These are phyloP conservation scores for Drosophila tristis DNA, from an alignment of 1,140 invertebrate genomes.

Conservation along the genomic window DNA sequence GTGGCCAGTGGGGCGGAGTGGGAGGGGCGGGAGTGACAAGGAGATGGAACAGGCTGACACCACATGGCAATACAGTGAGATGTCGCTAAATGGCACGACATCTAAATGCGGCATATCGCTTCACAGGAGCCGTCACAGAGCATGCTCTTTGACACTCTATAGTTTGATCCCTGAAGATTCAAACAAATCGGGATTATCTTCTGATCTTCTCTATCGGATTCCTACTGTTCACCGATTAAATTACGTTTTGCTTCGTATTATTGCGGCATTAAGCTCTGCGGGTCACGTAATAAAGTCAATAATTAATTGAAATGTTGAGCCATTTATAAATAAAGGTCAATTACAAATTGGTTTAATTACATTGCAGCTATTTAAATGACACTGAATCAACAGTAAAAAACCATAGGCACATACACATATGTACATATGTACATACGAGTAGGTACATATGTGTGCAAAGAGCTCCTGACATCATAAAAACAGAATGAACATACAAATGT, in stretches of 20 bases:
- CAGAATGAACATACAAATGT: neutral
- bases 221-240: no score
- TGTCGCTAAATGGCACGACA: neutral
- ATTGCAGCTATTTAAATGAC: conserved; percentile 38
- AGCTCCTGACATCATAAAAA: conserved; percentile 40
- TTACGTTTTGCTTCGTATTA: no score
- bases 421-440: no score
- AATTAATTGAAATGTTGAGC: conserved; percentile 71
- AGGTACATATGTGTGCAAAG: neutral
- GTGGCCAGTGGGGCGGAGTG: conserved; percentile 27
- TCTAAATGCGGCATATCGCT: no score
- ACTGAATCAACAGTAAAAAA: conserved; percentile 27
- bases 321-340: conserved; percentile 74
- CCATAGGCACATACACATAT: no score
- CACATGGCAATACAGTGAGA: conserved; percentile 35
- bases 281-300: conserved; percentile 62
- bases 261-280: neutral
- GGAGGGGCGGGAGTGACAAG: conserved; percentile 2
- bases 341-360: conserved; percentile 78
- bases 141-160: no score
- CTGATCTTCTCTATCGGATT: no score
- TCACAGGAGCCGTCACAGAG: no score
- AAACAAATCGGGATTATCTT: no score
- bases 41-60: conserved; percentile 24
- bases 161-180: no score